These are phyloP conservation scores for Serinus canaria DNA, from an alignment of 2,113 vertebrate species.

Conservation along the genomic window DNA sequence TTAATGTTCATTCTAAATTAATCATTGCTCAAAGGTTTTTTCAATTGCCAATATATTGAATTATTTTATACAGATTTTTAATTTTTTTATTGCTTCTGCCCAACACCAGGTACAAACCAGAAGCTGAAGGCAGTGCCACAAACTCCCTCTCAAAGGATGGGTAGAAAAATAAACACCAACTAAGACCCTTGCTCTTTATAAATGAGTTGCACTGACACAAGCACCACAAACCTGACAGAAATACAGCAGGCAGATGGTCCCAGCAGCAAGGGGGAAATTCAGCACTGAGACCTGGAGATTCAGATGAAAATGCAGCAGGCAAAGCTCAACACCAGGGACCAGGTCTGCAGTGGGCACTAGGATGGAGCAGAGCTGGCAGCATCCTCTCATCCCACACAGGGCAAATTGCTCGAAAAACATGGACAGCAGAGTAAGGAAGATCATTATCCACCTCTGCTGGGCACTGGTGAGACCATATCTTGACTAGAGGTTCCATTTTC, in stretches of 20 bases:
- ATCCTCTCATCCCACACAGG: too few species aligned
- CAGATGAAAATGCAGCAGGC: rapidly evolving
- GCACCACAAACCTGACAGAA: background rate
- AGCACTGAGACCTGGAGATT: rapidly evolving
- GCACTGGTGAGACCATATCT: background rate
- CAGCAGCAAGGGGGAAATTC: background rate
- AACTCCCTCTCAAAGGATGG: background rate
- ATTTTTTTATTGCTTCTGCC: background rate
- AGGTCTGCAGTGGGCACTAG: background rate
- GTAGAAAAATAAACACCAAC: background rate
- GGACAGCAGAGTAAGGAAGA: background rate
- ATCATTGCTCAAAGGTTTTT: background rate
- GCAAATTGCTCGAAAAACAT: rapidly evolving
- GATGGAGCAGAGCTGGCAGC: background rate
- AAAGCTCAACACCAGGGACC: background rate
- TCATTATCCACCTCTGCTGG: background rate
- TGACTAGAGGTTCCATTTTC: background rate
- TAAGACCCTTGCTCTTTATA: background rate
- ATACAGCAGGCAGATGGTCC: background rate
- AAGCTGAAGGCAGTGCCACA: background rate
- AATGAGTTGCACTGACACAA: background rate
- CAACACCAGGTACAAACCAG: background rate
- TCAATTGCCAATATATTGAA: background rate
- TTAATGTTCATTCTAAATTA: background rate
- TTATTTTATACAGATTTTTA: background rate